phyloP scores from a whole-genome alignment of 1,140 invertebrate species.

The Hycleus cichorii region DNA sequence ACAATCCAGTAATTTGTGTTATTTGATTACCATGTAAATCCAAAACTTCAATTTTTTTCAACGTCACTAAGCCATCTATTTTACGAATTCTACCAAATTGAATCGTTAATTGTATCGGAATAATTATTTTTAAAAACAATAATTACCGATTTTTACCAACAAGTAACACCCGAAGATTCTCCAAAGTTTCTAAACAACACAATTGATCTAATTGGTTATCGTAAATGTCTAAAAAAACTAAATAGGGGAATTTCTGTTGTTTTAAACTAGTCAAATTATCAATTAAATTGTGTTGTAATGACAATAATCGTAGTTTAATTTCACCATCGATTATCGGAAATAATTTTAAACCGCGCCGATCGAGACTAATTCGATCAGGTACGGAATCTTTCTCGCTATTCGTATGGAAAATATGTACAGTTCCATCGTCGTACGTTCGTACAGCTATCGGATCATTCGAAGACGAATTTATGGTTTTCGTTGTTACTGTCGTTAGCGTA shows the following conservation, averaged over 20 bases:
- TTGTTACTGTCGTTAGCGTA: too few relatives aligned
- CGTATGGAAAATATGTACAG: conserved; percentile 55
- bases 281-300: conserved; percentile 85
- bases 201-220: conserved; percentile 89
- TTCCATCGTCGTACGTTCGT: conserved; percentile 17
- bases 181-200: conserved; percentile 62
- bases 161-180: conserved; percentile 73
- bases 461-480: neutral
- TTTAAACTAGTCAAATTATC: conserved; percentile 61
- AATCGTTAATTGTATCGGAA: neutral
- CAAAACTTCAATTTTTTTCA: conserved; percentile 75
- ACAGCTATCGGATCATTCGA: too few relatives aligned
- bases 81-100: conserved; percentile 54
- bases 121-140: neutral
- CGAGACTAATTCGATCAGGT: conserved; percentile 70
- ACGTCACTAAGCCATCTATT: conserved; percentile 65
- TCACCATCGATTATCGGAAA: conserved; percentile 76
- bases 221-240: conserved; percentile 89
- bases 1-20: conserved; percentile 54
- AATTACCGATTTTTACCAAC: conserved; percentile 76
- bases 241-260: conserved; percentile 56
- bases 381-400: conserved; percentile 62
- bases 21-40: conserved; percentile 89
- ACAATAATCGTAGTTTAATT: conserved; percentile 68
- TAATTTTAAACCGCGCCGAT: conserved; percentile 63